Base-by-base conservation (phyloP, 2,888 invertebrate genomes). In the Pedicia rivosa region DNA sequence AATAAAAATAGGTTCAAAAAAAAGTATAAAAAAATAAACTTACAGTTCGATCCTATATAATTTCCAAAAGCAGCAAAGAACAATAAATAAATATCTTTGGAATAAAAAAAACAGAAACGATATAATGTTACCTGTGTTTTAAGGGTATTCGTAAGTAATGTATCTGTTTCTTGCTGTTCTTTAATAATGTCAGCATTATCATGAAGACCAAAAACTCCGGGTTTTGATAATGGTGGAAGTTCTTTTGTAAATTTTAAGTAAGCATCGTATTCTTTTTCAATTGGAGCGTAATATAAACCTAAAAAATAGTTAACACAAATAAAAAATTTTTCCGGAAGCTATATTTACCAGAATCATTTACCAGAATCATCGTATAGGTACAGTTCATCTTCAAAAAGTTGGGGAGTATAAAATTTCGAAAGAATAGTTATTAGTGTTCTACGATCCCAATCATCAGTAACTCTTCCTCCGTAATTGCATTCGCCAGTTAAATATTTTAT, bases 401-500 rank as follows among this genome's bases (percentile, higher is more conserved):
- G 65, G 6, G 71, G 66, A 51, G 75, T 78, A 59, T 87, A 92
- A 59, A 82, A 92, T 50, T 78, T 78, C 38, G 58, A 62, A 25
- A 94, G 64, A 41, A 92, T 78, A 0, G 91, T 90, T 50, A 73
- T 75, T 35, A 94, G 68, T 13, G 79, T 79, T 36, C 92, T 69
- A 14, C 92, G 68, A 63, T 95, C 94, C 88, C 91, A 91, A 55
- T 90, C 87, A 54, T 94, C 94, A 0, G 92, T 94, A 3, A 95
- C 92, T 41, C 91, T 72, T 0, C 94, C 94, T 6, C 94, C 94
- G 55, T 94, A 95, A 66, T 92, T 92, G 53, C 92, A 92, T 62
- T 94, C 92, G 2, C 92, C 94, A 0, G 87, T 90, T 48, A 94
- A 63, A 63, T 94, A 94, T 3, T 77, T 69, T 10, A 94, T 63